phyloP scores from a whole-genome alignment of 2,113 vertebrate genomes.

The Lamprologus callipterus region DNA sequence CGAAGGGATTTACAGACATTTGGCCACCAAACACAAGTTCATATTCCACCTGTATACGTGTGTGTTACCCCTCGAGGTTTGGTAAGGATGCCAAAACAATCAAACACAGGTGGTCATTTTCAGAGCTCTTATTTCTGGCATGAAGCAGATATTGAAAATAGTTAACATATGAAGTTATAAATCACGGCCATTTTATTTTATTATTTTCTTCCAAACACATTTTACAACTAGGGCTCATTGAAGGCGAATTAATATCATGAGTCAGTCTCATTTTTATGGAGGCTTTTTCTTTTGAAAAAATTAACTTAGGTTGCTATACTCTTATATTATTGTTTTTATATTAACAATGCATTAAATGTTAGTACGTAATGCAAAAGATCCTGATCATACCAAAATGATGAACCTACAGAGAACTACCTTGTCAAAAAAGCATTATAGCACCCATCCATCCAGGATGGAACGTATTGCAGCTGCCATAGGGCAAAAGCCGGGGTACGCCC shows the following conservation, averaged over 20 bases:
- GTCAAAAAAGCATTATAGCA: neutral
- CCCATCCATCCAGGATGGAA: neutral
- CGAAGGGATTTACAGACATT: conserved; percentile 5
- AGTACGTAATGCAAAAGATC: neutral
- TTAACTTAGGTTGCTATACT: neutral
- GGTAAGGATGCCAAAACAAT: conserved; percentile 50
- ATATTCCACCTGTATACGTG: conserved; percentile 50
- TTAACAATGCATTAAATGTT: neutral
- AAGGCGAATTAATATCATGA: conserved; percentile 17
- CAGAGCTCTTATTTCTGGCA: conserved; percentile 48
- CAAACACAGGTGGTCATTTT: conserved; percentile 68
- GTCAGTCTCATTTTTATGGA: neutral
- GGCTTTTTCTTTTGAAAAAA: neutral
- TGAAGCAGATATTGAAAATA: conserved; percentile 40
- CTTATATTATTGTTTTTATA: neutral
- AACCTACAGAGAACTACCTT: neutral
- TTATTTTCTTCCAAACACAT: conserved; percentile 47
- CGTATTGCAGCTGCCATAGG: neutral
- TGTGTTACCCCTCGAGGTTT: conserved; percentile 31
- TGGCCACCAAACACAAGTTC: conserved; percentile 36
- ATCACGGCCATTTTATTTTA: conserved; percentile 40
- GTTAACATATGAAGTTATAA: conserved; percentile 65
- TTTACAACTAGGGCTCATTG: conserved; percentile 27
- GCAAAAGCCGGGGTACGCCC: neutral
- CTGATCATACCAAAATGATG: neutral